Percentiles rank a stretch among this genome's conserved stretches.
phyloP scores from a whole-genome alignment of 30 jellyfish, hydroid and myxozoan species.

The Mastigias papua region DNA sequence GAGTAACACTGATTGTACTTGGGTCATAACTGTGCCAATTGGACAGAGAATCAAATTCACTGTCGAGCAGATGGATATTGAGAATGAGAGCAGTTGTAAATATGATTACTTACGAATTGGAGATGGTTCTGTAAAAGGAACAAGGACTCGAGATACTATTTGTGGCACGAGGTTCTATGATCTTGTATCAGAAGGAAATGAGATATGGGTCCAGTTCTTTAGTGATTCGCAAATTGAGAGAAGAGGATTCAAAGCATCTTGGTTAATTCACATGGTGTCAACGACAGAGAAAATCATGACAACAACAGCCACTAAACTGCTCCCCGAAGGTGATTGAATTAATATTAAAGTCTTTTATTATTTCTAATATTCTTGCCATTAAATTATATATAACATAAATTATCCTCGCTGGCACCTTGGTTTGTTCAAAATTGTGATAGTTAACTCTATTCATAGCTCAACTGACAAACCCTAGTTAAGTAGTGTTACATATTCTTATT shows the following conservation, averaged over 20 bases:
- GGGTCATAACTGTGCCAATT: constrained; percentile 44
- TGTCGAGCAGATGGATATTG: constrained; percentile 21
- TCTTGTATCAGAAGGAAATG: constrained; percentile 20
- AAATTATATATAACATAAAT: too few relatives aligned
- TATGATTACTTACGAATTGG: constrained; percentile 57
- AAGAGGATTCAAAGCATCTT: constrained; percentile 87
- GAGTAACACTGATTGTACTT: constrained; percentile 38
- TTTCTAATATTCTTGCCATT: too few relatives aligned
- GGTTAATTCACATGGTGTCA: constrained; percentile 51
- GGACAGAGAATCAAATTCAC: constrained; percentile 41
- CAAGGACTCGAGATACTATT: constrained; percentile 47
- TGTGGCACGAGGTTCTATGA: constrained; percentile 65
- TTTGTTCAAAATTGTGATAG: too few relatives aligned
- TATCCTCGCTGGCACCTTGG: too few relatives aligned
- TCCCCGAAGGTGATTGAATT: not conserved
- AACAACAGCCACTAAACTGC: constrained; percentile 3
- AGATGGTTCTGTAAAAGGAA: constrained; percentile 33
- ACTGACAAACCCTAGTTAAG: too few relatives aligned
- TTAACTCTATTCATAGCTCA: too few relatives aligned
- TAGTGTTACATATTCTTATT: too few relatives aligned
- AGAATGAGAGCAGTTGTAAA: constrained; percentile 35
- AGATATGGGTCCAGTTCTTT: constrained; percentile 67
- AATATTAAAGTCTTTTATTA: too few relatives aligned
- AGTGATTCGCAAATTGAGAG: constrained; percentile 67
- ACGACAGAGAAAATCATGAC: constrained; percentile 21